A percentile compares a stretch with the other conserved stretches of the same genome.
Conservation (phyloP, 2,888 invertebrate genomes). For the Coecobrya sp. region DNA sequence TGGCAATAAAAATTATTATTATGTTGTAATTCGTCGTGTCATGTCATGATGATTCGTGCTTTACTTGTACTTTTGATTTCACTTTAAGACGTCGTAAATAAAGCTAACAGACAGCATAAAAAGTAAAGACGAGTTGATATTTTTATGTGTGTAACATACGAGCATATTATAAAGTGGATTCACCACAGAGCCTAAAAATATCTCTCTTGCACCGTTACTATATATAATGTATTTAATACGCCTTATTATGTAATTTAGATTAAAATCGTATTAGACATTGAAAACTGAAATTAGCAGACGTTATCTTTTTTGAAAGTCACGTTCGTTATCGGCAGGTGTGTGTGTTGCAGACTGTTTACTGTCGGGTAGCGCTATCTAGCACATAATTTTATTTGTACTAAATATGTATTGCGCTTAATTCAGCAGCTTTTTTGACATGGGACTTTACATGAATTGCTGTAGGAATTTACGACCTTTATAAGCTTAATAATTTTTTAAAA, state of each 20-base stretch:
- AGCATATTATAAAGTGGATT: slow-evolving; percentile 8
- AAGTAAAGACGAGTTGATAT: slow-evolving; percentile 43
- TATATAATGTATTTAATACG: not conserved
- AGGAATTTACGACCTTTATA: slow-evolving; percentile 35
- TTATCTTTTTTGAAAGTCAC: slow-evolving; percentile 45
- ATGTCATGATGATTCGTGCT: slow-evolving; percentile 70
- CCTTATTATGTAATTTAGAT: slow-evolving; percentile 56
- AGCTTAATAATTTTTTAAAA: slow-evolving; percentile 33
- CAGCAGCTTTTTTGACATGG: not conserved
- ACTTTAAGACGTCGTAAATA: slow-evolving; percentile 28
- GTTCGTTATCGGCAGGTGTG: not conserved
- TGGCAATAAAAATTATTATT: slow-evolving; percentile 36
- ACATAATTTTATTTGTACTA: not conserved
- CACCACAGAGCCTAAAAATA: not conserved
- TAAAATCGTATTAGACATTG: slow-evolving; percentile 60
- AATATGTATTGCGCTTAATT: not conserved
- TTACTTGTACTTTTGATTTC: slow-evolving; percentile 70
- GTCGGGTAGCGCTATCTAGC: not conserved
- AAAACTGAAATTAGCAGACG: slow-evolving; percentile 55
- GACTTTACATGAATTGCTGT: not conserved
- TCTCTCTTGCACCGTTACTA: not conserved
- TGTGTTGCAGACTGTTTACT: not conserved
- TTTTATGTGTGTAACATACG: not conserved
- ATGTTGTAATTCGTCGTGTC: slow-evolving; percentile 67
- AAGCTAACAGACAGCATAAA: not conserved